phyloP scores from a whole-genome alignment of 2,888 invertebrate species.

The Shargacucullia verbasci region DNA sequence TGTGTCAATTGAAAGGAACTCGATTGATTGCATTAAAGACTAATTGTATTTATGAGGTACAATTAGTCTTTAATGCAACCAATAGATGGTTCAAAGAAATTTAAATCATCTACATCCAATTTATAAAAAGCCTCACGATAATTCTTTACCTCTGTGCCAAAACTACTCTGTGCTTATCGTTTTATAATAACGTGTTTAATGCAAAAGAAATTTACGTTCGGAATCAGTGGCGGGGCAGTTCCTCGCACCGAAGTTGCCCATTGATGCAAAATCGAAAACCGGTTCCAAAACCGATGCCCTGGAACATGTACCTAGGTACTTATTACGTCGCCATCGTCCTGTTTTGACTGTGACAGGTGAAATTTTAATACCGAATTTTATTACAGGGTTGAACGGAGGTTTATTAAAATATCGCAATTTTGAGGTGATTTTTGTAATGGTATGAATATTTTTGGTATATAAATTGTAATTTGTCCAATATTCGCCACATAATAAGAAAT shows the following conservation, averaged over 20 bases:
- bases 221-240: constrained; percentile 46
- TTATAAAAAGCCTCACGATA: too few relatives aligned
- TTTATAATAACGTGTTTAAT: constrained; percentile 68
- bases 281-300: constrained; percentile 45
- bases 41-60: too few relatives aligned
- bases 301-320: constrained; percentile 41
- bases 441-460: constrained; percentile 12
- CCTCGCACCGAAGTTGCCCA: constrained; percentile 50
- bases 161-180: constrained; percentile 57
- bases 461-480: constrained; percentile 21
- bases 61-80: too few relatives aligned
- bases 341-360: constrained; percentile 70
- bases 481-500: constrained; percentile 18
- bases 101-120: too few relatives aligned
- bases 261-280: constrained; percentile 63
- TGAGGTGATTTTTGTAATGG: constrained; percentile 1
- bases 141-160: constrained; percentile 21
- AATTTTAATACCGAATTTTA: constrained; percentile 66
- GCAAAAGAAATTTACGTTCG: constrained; percentile 58
- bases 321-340: constrained; percentile 42
- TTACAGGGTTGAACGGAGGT: constrained; percentile 33
- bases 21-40: too few relatives aligned
- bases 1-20: too few relatives aligned
- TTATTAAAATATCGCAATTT: constrained; percentile 11
- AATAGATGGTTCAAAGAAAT: too few relatives aligned